Percentiles rank a stretch among this genome's conserved stretches.
Conservation (phyloP, 2,113 vertebrate genomes). For the Spizaetus ornatus region DNA sequence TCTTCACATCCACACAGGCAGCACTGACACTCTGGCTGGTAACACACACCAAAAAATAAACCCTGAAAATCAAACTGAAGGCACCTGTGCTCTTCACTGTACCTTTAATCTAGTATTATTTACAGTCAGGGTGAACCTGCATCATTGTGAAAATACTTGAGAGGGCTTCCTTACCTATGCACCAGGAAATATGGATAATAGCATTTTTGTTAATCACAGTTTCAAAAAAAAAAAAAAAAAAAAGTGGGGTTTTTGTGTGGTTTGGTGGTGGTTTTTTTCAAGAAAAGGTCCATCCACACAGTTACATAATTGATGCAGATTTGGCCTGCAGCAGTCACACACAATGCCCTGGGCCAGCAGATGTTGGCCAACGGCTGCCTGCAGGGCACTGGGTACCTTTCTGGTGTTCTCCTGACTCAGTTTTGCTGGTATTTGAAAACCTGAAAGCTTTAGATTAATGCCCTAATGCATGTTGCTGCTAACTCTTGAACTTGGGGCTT, state of each 20-base stretch:
- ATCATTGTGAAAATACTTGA: background rate
- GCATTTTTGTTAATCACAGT: background rate
- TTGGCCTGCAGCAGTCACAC: background rate
- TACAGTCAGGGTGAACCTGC: background rate
- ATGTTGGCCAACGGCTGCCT: background rate
- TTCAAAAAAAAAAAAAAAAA: background rate
- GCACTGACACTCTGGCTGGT: background rate
- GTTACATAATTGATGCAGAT: background rate
- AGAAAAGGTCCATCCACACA: background rate
- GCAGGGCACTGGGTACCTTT: background rate
- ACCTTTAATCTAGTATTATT: background rate
- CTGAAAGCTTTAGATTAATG: background rate
- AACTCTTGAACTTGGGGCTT: background rate
- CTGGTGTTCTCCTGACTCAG: background rate
- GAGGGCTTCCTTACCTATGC: background rate
- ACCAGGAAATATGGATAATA: background rate
- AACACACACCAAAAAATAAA: background rate
- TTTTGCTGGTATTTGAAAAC: background rate
- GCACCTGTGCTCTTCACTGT: background rate
- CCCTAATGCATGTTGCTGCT: background rate
- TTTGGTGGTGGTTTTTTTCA: background rate
- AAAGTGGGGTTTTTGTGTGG: background rate
- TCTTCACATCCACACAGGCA: background rate
- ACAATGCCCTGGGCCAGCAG: background rate
- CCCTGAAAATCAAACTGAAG: background rate